A percentile compares a stretch with the other conserved stretches of the same genome.
Evolutionary conservation across 2,888 invertebrate species (phyloP).

Genomic region (Vanessa cardui): DNA sequence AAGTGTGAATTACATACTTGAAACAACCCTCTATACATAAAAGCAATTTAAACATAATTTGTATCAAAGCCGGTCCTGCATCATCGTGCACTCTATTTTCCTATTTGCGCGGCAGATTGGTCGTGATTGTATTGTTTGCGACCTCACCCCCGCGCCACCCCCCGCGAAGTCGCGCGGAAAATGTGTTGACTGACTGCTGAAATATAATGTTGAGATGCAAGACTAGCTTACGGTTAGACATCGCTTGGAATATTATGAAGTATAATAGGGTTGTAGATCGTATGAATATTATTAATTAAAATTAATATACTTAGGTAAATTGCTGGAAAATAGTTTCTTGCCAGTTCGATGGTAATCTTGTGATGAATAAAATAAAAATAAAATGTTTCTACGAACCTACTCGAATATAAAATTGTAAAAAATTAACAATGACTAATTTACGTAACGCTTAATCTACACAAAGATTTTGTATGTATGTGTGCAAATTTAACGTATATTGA

Average conservation of each 20-base stretch:
- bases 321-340: too few relatives aligned
- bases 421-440: too few relatives aligned
- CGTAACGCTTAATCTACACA: too few relatives aligned
- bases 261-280: too few relatives aligned
- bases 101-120: constrained; percentile 82
- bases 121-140: constrained; percentile 82
- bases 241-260: background rate
- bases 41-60: constrained; percentile 11
- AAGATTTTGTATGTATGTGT: too few relatives aligned
- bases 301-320: background rate
- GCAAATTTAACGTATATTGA: too few relatives aligned
- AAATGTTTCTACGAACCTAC: too few relatives aligned
- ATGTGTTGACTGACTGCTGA: constrained; percentile 43
- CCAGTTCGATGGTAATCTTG: too few relatives aligned
- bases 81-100: constrained; percentile 79
- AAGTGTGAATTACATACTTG: too few relatives aligned
- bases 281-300: background rate
- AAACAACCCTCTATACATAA: background rate
- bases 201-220: constrained; percentile 14
- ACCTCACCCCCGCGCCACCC: constrained; percentile 21
- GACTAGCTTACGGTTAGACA: background rate
- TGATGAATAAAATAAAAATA: too few relatives aligned
- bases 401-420: too few relatives aligned
- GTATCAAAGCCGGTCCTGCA: constrained; percentile 66
- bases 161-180: constrained; percentile 54